These are phyloP conservation scores for Fragum sueziense DNA, from an alignment of 2,888 invertebrate genomes.

Conservation along the genomic window DNA sequence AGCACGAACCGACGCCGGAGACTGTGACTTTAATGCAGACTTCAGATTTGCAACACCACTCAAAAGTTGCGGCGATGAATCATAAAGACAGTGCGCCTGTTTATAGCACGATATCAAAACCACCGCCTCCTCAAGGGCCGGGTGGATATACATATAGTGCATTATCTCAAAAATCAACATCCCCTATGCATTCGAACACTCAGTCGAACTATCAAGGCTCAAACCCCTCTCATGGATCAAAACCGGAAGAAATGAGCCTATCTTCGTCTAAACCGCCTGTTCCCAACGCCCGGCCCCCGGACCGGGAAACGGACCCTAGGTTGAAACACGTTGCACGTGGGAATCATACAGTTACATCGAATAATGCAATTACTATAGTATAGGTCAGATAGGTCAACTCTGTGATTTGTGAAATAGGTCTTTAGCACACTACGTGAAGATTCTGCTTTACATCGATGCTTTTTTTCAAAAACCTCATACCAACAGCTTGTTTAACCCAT, in stretches of 20 bases:
- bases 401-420: not conserved
- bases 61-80: slow-evolving; percentile 42
- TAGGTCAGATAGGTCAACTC: slow-evolving; percentile 38
- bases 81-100: slow-evolving; percentile 49
- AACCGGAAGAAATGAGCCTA: slow-evolving; percentile 27
- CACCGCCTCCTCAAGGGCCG: slow-evolving; percentile 49
- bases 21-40: slow-evolving; percentile 47
- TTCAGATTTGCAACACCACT: slow-evolving; percentile 26
- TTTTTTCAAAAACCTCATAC: too few relatives aligned
- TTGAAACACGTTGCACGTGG: slow-evolving; percentile 54
- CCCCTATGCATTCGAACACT: slow-evolving; percentile 71
- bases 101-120: slow-evolving; percentile 65
- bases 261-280: slow-evolving; percentile 28
- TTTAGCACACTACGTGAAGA: not conserved
- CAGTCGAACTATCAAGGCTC: slow-evolving; percentile 21
- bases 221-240: slow-evolving; percentile 6
- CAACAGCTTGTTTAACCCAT: too few relatives aligned
- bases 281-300: slow-evolving; percentile 32
- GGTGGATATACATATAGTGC: slow-evolving; percentile 71
- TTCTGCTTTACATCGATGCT: not conserved
- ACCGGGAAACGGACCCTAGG: slow-evolving; percentile 47
- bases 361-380: slow-evolving; percentile 76
- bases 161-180: slow-evolving; percentile 73
- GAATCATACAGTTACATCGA: slow-evolving; percentile 64
- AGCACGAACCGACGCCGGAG: slow-evolving; percentile 21